Base-by-base conservation (phyloP, 1,140 invertebrate genomes). In the Euglossa dilemma region DNA sequence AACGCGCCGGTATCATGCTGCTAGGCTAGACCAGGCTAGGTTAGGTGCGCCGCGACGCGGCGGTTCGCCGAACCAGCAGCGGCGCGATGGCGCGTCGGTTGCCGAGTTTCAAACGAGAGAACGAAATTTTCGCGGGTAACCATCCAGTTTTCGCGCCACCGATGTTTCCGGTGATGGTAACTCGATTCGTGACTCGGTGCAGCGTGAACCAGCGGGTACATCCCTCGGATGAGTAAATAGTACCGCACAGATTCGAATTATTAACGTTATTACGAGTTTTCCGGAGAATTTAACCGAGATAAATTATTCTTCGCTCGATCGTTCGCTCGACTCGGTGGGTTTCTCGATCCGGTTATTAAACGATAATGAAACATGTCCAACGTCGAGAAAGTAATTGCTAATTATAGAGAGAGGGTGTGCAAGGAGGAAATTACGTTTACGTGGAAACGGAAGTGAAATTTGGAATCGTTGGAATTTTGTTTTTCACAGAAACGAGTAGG, bases 111-210 rank as follows among this genome's bases (percentile, higher is more conserved):
- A 25, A 76, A 57, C 57, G 52, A 76, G 61, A 25, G 47, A 47
- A 66, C 28, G 28, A 43, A 59, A 70, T 59, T 79, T 79, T 70
- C 63, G 18, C 28, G 16, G 50, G 0, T 6, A 9, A 14, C 59
- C 73, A 20, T 23, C 47, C n/a, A 54, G 14, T 79, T 79, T 70
- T 56, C 66, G 20, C 77, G 9, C 63, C 23, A 54, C 63, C 28
- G 36, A 54, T 59, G 20, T 71, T 70, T 79, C 77, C 77, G 43
- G 23, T 14, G 77, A 59, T 70, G 64, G 64, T 59, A 59, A 36
- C 61, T 59, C 66, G 18, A 8, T 66, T 36, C 18, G 3, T n/a
- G 20, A 16, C 28, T 36, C 16, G 47, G 20, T 18, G 18, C 66
- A 47, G 36, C 43, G 12, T 70, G 63, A 25, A 67, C 50, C 28